A percentile compares a stretch with the other conserved stretches of the same genome.
Evolutionary conservation across 2,113 vertebrate genomes (phyloP).

Genomic region (Speoplatyrhinus poulsoni): DNA sequence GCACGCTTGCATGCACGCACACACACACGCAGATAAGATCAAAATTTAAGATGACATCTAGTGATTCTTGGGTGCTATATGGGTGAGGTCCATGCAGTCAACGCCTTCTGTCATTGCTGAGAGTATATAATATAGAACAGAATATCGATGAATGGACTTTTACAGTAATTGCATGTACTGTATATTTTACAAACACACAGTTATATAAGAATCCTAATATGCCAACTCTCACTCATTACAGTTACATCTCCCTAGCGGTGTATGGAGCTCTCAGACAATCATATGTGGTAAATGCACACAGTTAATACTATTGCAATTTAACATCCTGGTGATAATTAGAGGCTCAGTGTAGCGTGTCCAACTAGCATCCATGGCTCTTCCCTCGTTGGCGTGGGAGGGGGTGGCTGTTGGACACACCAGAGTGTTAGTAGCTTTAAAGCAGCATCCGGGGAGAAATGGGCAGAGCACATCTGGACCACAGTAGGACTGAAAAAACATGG

Average conservation of each 20-base stretch:
- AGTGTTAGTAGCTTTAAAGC: constrained; percentile 45
- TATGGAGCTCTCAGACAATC: no score
- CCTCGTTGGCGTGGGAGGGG: constrained; percentile 36
- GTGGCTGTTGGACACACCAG: constrained; percentile 3
- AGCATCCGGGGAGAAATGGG: constrained; percentile 61
- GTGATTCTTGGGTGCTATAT: constrained; percentile 8
- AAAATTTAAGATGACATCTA: constrained; percentile 8
- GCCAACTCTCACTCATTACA: no score
- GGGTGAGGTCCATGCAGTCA: neutral
- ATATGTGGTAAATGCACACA: constrained; percentile 24
- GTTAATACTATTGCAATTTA: constrained; percentile 24
- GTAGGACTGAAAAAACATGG: constrained; percentile 41
- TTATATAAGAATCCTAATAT: no score
- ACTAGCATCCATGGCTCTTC: constrained; percentile 23
- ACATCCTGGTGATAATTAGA: constrained; percentile 11
- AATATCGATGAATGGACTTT: neutral
- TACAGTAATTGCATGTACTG: neutral
- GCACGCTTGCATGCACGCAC: no score
- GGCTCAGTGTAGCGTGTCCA: constrained; percentile 18
- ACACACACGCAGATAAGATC: constrained; percentile 4
- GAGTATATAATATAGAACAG: neutral
- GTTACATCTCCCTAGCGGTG: neutral
- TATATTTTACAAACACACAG: neutral
- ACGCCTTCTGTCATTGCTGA: neutral
- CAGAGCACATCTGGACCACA: constrained; percentile 69